phyloP scores from a whole-genome alignment of 2,888 invertebrate species.

The Stenolophus ochropezus region DNA sequence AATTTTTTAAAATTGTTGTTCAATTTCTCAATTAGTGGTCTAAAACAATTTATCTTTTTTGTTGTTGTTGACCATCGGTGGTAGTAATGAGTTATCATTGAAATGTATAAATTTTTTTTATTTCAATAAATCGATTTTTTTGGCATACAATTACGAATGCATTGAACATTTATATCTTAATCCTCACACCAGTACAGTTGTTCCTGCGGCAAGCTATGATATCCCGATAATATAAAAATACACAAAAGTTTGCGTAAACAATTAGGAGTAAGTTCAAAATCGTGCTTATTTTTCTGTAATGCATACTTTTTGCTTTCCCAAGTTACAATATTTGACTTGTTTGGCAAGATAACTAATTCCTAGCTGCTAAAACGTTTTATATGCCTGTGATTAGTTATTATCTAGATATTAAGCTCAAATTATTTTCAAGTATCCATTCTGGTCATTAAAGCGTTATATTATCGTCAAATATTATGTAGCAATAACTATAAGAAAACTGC shows the following conservation, averaged over 20 bases:
- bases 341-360: too few species aligned
- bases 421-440: too few species aligned
- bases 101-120: conserved; percentile 40
- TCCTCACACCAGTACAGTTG: conserved; percentile 54
- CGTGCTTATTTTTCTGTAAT: conserved; percentile 10
- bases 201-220: conserved; percentile 29
- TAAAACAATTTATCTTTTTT: conserved; percentile 29
- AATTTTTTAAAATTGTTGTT: conserved; percentile 33
- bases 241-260: conserved; percentile 20
- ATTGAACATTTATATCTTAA: conserved; percentile 14
- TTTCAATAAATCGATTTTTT: conserved; percentile 29
- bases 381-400: too few species aligned
- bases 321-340: too few species aligned
- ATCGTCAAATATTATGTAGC: too few species aligned
- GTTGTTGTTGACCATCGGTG: background rate
- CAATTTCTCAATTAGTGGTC: conserved; percentile 38
- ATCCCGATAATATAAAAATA: conserved; percentile 48
- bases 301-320: too few species aligned
- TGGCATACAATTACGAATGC: conserved; percentile 16
- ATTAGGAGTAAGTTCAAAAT: conserved; percentile 18
- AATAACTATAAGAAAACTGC: too few species aligned
- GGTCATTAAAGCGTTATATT: too few species aligned
- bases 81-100: conserved; percentile 31
- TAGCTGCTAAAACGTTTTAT: too few species aligned
- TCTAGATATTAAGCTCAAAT: too few species aligned